Evolutionary conservation across 2,797 vertebrate species (phyloP), one percentile per base, ranked within the genome.

Genomic region (Ctenosaura bakeri): DNA sequence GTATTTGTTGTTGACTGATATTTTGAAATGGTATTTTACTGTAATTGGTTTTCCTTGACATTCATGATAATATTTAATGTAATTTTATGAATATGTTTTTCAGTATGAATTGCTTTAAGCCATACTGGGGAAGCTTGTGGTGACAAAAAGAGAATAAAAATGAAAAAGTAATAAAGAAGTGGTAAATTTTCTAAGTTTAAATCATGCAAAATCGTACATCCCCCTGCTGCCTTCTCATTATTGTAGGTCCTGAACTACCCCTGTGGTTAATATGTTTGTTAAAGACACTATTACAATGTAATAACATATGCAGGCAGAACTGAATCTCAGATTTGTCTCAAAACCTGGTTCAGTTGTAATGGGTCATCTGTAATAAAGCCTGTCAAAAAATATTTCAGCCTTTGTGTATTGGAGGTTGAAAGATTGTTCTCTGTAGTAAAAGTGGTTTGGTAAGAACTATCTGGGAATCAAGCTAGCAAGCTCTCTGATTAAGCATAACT

Each of bases 51-150:
- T 38, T 69, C 56, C 14, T 73, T 74, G 35, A 74, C 22, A 16
- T 74, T 16, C 32, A 54, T 74, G 84, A 14, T 42, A 26, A 29
- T 56, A 56, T 35, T 56, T 54, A 81, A 81, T 38, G 52, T 24
- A 85, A 71, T 71, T 85, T 84, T n/a, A 42, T 85, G 64, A 85
- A 85, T 66, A 50, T 84, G 1, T 84, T 71, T 85, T 71, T 32
- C 16, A 71, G 5, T 71, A n/a, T 71, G 18, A 46, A 71, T 71
- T 50, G 1, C 32, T 85, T 42, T 46, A 71, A 46, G 42, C 14
- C 42, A 10, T 20, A 46, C 42, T 20, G n/a, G 46, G 42, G 42
- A 52, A 20, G 26, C 50, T 1, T 18, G 71, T 71, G 64, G 20
- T 4, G n/a, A 32, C 42, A 18, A 52, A 50, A 85, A 50, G 24